These are phyloP conservation scores for Coracias cyanogaster DNA, from an alignment of 2,797 vertebrate species.

Conservation along the genomic window DNA sequence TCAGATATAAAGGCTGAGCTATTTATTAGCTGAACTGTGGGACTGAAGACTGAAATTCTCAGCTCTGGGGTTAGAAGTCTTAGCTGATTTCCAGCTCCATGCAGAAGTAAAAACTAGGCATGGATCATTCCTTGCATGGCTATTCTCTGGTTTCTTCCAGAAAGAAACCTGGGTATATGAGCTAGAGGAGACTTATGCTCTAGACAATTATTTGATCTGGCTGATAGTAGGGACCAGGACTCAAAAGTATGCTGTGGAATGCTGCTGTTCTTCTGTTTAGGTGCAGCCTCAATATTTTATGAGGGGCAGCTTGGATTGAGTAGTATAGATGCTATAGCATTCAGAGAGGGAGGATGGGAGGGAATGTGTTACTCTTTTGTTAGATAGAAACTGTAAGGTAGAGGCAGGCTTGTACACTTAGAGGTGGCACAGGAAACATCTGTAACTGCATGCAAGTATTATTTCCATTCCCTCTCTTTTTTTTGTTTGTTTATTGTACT, in stretches of 20 bases:
- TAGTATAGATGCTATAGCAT: neutral
- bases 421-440: neutral
- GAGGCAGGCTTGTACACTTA: neutral
- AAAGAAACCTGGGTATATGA: neutral
- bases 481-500: neutral
- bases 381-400: neutral
- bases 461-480: neutral
- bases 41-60: neutral
- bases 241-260: neutral
- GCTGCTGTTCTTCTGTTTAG: neutral
- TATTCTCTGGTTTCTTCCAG: neutral
- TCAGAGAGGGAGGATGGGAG: neutral
- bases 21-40: neutral
- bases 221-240: neutral
- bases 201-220: neutral
- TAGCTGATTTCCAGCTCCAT: neutral
- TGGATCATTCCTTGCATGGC: neutral
- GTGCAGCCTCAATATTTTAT: neutral
- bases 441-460: neutral
- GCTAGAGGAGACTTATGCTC: neutral
- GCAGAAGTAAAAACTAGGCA: neutral
- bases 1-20: neutral
- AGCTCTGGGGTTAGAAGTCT: neutral
- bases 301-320: neutral
- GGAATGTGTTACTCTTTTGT: neutral